phyloP scores from a whole-genome alignment of 2,888 invertebrate genomes.

The Drosophila affinis region DNA sequence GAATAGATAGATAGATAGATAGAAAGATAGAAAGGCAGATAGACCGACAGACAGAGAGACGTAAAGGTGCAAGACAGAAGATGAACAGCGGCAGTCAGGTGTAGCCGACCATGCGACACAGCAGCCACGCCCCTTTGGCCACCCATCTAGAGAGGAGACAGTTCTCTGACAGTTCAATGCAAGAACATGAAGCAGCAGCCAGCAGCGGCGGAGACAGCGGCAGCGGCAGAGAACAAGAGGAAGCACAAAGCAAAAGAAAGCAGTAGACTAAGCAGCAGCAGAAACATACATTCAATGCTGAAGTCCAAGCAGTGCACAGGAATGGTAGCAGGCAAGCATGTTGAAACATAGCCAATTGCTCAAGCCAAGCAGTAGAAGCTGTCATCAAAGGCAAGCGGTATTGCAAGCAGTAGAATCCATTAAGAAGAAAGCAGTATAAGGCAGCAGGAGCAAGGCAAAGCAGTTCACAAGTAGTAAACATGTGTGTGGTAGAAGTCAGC shows the following conservation, averaged over 20 bases:
- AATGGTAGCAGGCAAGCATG: too few relatives aligned
- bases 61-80: slow-evolving; percentile 18
- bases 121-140: slow-evolving; percentile 36
- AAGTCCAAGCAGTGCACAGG: too few relatives aligned
- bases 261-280: neutral
- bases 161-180: slow-evolving; percentile 65
- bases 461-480: too few relatives aligned
- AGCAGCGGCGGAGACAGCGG: too few relatives aligned
- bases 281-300: too few relatives aligned
- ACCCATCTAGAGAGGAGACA: neutral
- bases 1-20: slow-evolving; percentile 11
- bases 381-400: too few relatives aligned
- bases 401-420: too few relatives aligned
- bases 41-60: slow-evolving; percentile 3
- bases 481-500: too few relatives aligned
- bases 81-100: slow-evolving; percentile 58
- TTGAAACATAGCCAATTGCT: too few relatives aligned
- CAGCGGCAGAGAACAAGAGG: neutral
- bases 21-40: slow-evolving; percentile 12
- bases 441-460: too few relatives aligned
- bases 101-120: slow-evolving; percentile 65
- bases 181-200: neutral
- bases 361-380: too few relatives aligned
- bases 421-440: too few relatives aligned
- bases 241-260: neutral